Conservation (phyloP, 1,140 invertebrate species). For the Aricia agestis region DNA sequence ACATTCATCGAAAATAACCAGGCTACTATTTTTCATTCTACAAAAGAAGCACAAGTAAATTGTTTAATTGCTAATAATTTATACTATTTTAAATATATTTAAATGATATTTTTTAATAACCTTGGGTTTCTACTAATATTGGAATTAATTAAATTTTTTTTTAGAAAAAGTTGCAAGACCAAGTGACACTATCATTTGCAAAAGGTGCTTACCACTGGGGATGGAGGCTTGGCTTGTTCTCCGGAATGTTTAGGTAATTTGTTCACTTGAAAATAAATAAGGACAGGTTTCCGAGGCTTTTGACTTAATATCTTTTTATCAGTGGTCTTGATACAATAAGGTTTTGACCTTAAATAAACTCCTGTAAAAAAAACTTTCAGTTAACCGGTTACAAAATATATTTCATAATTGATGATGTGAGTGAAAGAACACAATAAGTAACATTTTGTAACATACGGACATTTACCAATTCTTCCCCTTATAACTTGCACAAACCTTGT, state of each 20-base stretch:
- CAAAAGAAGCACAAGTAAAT: slow-evolving; percentile 82
- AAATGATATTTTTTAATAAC: background rate
- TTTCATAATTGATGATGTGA: no score
- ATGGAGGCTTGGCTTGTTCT: slow-evolving; percentile 80
- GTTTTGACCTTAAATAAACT: no score
- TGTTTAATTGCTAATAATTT: background rate
- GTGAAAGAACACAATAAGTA: no score
- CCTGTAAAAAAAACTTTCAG: no score
- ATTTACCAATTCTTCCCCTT: no score
- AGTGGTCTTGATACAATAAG: no score
- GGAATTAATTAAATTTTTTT: slow-evolving; percentile 34
- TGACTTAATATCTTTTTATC: no score
- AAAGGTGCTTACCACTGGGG: slow-evolving; percentile 83
- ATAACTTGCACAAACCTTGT: no score
- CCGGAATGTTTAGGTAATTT: slow-evolving; percentile 77
- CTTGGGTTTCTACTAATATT: slow-evolving; percentile 11
- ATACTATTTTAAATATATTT: slow-evolving; percentile 15
- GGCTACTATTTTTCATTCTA: slow-evolving; percentile 80
- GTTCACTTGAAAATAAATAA: background rate
- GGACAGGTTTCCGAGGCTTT: background rate
- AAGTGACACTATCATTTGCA: slow-evolving; percentile 79
- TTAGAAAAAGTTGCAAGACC: slow-evolving; percentile 81
- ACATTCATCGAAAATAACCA: slow-evolving; percentile 85
- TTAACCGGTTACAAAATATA: no score
- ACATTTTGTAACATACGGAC: no score